Conservation (phyloP, 2,888 invertebrate genomes). For the Scaptomyza parva region DNA sequence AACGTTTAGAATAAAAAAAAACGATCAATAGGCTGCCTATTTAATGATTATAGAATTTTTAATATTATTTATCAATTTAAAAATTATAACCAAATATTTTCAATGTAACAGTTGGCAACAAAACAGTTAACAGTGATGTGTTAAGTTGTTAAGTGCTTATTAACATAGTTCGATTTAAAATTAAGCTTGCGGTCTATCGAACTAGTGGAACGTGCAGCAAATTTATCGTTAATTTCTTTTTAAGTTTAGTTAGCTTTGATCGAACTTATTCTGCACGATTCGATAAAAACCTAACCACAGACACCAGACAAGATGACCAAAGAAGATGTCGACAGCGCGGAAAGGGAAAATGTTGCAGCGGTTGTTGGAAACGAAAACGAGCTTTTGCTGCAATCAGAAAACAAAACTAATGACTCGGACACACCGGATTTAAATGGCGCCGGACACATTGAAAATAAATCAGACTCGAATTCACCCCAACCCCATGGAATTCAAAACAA, state of each 20-base stretch:
- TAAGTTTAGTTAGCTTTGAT: constrained; percentile 17
- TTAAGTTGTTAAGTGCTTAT: not conserved
- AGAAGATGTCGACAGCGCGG: constrained; percentile 51
- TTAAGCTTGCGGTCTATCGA: constrained; percentile 19
- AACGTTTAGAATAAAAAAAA: constrained; percentile 90
- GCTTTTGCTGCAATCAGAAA: constrained; percentile 17
- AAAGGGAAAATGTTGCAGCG: constrained; percentile 33
- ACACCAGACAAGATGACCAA: constrained; percentile 59
- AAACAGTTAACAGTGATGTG: not conserved
- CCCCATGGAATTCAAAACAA: constrained; percentile 44
- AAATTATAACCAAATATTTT: not conserved
- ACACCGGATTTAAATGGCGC: constrained; percentile 32
- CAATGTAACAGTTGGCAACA: not conserved
- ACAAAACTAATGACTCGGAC: constrained; percentile 23
- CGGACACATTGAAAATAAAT: constrained; percentile 35
- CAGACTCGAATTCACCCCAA: constrained; percentile 50
- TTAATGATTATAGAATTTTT: no score
- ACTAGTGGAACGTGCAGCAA: constrained; percentile 11
- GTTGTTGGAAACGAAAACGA: constrained; percentile 33
- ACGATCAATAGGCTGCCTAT: no score
- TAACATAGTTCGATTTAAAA: not conserved
- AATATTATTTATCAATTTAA: not conserved
- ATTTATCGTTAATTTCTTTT: constrained; percentile 6
- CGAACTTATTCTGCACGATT: constrained; percentile 25
- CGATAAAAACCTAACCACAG: constrained; percentile 15